Percentiles rank a stretch among this genome's conserved stretches.
Evolutionary conservation across 2,797 vertebrate species (phyloP).

Genomic region (Acipenser oxyrinchus): DNA sequence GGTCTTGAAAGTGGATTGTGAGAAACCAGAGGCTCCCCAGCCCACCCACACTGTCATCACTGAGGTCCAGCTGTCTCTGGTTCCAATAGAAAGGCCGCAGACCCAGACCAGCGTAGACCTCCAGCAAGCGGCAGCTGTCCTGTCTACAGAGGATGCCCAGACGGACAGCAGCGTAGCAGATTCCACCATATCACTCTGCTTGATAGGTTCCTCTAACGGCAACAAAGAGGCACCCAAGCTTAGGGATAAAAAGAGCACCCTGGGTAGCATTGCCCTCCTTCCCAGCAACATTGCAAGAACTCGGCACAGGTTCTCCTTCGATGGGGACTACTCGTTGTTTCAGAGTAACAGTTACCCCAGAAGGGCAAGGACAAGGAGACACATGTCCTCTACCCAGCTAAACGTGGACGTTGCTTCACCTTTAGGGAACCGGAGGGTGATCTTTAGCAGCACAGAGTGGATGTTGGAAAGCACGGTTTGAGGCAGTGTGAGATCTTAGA

Average conservation of each 20-base stretch:
- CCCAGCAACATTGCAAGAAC: slow-evolving; percentile 72
- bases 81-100: slow-evolving; percentile 41
- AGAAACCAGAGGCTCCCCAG: slow-evolving; percentile 46
- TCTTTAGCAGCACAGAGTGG: slow-evolving; percentile 94
- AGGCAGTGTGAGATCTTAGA: slow-evolving; percentile 24
- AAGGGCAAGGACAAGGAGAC: slow-evolving; percentile 80
- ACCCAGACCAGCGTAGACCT: slow-evolving; percentile 57
- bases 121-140: slow-evolving; percentile 44
- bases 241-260: slow-evolving; percentile 56
- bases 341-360: slow-evolving; percentile 96
- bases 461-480: slow-evolving; percentile 95
- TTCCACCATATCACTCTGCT: slow-evolving; percentile 81
- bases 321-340: slow-evolving; percentile 80
- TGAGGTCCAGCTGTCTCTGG: slow-evolving; percentile 44
- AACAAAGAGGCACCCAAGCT: slow-evolving; percentile 52
- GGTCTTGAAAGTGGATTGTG: slow-evolving; percentile 62
- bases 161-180: slow-evolving; percentile 64
- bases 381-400: slow-evolving; percentile 85
- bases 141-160: slow-evolving; percentile 64
- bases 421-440: slow-evolving; percentile 70
- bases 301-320: slow-evolving; percentile 78
- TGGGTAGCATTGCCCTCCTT: slow-evolving; percentile 53
- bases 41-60: slow-evolving; percentile 34
- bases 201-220: slow-evolving; percentile 62
- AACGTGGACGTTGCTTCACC: slow-evolving; percentile 64